Base-by-base conservation (phyloP, 64 coral and sea anemone species). In the Stichodactyla helianthus region DNA sequence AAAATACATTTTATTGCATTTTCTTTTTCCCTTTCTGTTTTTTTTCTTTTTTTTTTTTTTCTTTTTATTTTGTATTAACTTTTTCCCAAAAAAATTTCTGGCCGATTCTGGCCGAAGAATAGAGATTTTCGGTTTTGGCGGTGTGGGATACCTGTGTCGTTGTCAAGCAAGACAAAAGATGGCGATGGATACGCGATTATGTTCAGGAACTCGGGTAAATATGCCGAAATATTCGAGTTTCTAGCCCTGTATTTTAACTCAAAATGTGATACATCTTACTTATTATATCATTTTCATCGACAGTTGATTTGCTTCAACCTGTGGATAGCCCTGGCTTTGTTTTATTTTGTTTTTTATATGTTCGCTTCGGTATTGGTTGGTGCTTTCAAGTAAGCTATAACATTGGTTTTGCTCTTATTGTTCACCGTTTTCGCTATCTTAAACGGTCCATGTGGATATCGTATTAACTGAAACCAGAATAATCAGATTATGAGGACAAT, bases 301-400 rank as follows among this genome's bases (percentile, higher is more conserved):
- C 82, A 96, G 94, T 84, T 96, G 79, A 89, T 96, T 55, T 96
- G 91, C 82, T 82, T 89, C 35, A 96, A 96, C 78, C 86, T 96
- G 6, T 78, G 82, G 28, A 79, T 96, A 23, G 89, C 92, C 53
- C 20, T 97, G 17, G 89, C 63, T 0, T 79, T 93, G 78, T 97
- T 97, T 91, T 97, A 91, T 53, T 84, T 93, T 12, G 86, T 93
- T 7, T 97, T 91, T 85, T 97, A 89, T 76, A 97, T 97, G 95
- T 58, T 93, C 9, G 91, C 92, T n/a, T 89, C 95, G 19, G 81
- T 97, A 31, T 54, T 97, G 83, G 64, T 80, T 82, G 95, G 95
- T 68, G 92, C 95, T 50, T 97, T 93, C 86, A 91, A 88, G 95
- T 97, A 86, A 84, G 80, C 87, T 8, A 10, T 5, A 6, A 26